phyloP scores from a whole-genome alignment of 1,140 invertebrate genomes.

The Pogonomyrmex californicus region DNA sequence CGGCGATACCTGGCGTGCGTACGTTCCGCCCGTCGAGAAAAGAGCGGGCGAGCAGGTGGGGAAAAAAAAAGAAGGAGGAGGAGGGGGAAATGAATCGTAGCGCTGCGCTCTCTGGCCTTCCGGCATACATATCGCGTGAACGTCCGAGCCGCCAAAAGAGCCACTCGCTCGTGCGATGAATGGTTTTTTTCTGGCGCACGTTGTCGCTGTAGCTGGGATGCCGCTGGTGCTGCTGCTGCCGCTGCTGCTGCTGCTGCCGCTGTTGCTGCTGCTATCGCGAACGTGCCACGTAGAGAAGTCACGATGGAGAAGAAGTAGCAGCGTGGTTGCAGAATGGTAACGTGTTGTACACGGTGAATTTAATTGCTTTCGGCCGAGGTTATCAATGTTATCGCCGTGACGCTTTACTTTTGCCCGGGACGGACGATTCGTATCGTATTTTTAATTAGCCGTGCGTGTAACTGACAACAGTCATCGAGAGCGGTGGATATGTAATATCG shows the following conservation, averaged over 20 bases:
- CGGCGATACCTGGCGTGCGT: conserved; percentile 5
- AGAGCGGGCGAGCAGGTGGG: conserved; percentile 16
- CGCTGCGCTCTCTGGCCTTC: conserved; percentile 41
- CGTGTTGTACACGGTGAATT: conserved; percentile 31
- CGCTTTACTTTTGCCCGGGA: conserved; percentile 37
- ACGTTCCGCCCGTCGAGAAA: conserved; percentile 15
- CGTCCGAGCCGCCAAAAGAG: conserved; percentile 47
- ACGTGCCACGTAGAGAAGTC: conserved; percentile 19
- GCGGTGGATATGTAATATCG: conserved; percentile 5
- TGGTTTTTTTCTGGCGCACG: conserved; percentile 51
- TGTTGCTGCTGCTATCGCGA: background rate
- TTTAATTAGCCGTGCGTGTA: conserved; percentile 56
- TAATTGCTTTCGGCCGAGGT: conserved; percentile 44
- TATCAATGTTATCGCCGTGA: conserved; percentile 50
- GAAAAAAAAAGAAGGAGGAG: conserved; percentile 23
- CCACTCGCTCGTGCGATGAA: conserved; percentile 51
- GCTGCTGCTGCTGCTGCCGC: background rate
- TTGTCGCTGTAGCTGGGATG: conserved; percentile 1
- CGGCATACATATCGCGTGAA: conserved; percentile 31
- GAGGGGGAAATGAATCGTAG: conserved; percentile 48
- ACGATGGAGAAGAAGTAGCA: conserved; percentile 33
- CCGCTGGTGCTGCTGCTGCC: background rate
- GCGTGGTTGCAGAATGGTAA: conserved; percentile 19
- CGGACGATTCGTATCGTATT: conserved; percentile 36
- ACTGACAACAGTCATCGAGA: conserved; percentile 53